phyloP scores from a whole-genome alignment of 2,113 vertebrate genomes.

The Redunca redunca region DNA sequence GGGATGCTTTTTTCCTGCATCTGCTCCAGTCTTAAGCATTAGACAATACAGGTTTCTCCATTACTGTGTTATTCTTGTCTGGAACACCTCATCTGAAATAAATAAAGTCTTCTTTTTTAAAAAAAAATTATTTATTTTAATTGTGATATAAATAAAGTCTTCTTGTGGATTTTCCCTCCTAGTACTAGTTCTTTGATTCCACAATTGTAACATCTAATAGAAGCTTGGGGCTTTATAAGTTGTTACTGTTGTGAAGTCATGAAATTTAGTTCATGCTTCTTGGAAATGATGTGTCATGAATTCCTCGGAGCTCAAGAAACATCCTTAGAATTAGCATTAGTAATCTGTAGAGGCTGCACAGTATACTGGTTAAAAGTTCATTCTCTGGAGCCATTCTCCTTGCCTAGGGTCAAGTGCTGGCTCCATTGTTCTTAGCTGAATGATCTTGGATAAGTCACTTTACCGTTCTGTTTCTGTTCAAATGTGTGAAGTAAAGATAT shows the following conservation, averaged over 20 bases:
- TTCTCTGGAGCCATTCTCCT: background rate
- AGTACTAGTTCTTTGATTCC: background rate
- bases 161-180: background rate
- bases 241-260: background rate
- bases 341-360: background rate
- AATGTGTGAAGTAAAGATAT: background rate
- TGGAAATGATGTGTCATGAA: background rate
- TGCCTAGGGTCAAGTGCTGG: background rate
- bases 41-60: background rate
- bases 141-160: background rate
- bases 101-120: background rate
- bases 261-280: background rate
- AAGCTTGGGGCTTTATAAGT: background rate
- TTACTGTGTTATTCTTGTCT: background rate
- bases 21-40: background rate
- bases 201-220: background rate
- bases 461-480: background rate
- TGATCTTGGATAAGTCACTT: background rate
- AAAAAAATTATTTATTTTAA: background rate
- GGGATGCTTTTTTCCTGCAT: background rate
- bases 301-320: background rate
- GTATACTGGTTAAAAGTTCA: background rate
- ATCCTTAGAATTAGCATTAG: background rate
- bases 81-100: background rate
- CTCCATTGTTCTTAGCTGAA: background rate